Evolutionary conservation across 2,888 invertebrate genomes (phyloP).

Genomic region (Oligia strigilis): DNA sequence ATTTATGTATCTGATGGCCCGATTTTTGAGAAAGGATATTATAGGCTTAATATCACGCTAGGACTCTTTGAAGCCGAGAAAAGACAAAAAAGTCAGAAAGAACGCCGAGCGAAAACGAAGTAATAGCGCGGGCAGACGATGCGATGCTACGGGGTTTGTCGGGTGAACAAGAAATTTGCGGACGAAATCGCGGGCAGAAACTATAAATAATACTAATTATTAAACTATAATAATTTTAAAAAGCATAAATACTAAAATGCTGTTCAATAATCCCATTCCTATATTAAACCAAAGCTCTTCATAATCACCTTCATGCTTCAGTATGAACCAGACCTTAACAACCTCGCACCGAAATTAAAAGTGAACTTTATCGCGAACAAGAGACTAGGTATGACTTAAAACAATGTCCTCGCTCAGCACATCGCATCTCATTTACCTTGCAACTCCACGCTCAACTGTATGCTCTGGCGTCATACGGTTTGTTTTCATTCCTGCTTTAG

Average conservation of each 20-base stretch:
- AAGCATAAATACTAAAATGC: neutral
- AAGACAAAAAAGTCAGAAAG: too few relatives aligned
- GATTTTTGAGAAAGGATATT: too few relatives aligned
- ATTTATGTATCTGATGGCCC: too few relatives aligned
- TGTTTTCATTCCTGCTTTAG: conserved; percentile 67
- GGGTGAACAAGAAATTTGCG: too few relatives aligned
- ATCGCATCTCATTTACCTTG: conserved; percentile 82
- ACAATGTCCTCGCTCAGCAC: conserved; percentile 78
- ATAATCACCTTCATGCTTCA: conserved; percentile 9
- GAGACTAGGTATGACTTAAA: conserved; percentile 80
- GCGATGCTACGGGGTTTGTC: too few relatives aligned
- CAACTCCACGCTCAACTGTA: conserved; percentile 64
- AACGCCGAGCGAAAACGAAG: too few relatives aligned
- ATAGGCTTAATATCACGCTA: too few relatives aligned
- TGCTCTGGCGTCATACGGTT: conserved; percentile 62
- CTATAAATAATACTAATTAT: too few relatives aligned
- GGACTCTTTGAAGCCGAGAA: too few relatives aligned
- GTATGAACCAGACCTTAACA: conserved; percentile 61
- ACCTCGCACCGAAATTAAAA: conserved; percentile 82
- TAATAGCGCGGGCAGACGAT: too few relatives aligned
- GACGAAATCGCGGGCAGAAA: too few relatives aligned
- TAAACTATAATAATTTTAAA: neutral
- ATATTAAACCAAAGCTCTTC: neutral
- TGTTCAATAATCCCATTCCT: too few relatives aligned
- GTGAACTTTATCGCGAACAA: conserved; percentile 80